These are phyloP conservation scores for Myotis pilosus DNA, from an alignment of 2,797 vertebrate species.

Conservation along the genomic window DNA sequence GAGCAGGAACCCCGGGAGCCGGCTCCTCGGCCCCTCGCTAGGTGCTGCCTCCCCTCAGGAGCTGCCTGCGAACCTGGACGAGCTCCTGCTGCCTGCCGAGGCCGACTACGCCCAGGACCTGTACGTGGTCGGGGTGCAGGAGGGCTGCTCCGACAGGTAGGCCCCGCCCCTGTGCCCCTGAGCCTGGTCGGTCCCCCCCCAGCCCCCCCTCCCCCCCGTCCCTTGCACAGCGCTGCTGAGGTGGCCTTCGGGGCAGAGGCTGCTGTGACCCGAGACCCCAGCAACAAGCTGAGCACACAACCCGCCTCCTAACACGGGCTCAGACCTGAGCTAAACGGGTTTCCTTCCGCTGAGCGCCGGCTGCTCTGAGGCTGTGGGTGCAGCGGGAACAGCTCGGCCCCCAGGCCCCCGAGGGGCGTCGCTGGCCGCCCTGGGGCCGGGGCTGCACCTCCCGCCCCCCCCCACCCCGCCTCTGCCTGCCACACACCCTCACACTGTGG, in stretches of 20 bases:
- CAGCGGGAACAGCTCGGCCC: rapidly evolving
- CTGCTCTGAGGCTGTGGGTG: rapidly evolving
- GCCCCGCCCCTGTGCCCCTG: not conserved
- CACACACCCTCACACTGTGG: rapidly evolving
- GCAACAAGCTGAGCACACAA: rapidly evolving
- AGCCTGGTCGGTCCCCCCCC: too few species aligned
- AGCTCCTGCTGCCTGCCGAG: slow-evolving; percentile 94
- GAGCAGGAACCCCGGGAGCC: not conserved
- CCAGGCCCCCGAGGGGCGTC: rapidly evolving
- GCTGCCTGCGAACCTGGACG: slow-evolving; percentile 91
- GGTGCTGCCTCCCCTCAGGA: slow-evolving; percentile 82
- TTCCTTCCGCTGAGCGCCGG: rapidly evolving
- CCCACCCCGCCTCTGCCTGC: not conserved
- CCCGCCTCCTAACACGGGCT: rapidly evolving
- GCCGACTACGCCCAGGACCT: slow-evolving; percentile 96
- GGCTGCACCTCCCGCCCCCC: too few species aligned
- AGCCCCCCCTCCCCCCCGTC: not conserved
- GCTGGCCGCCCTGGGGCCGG: not conserved
- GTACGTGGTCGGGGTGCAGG: slow-evolving; percentile 96
- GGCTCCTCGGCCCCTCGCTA: too few species aligned
- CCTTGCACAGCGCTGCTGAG: not conserved
- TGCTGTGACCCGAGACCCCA: not conserved
- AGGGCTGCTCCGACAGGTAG: slow-evolving; percentile 97
- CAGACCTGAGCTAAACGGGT: rapidly evolving
- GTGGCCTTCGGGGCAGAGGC: not conserved